Evolutionary conservation across 2,113 vertebrate species (phyloP).

Genomic region (Coreoperca whiteheadi): DNA sequence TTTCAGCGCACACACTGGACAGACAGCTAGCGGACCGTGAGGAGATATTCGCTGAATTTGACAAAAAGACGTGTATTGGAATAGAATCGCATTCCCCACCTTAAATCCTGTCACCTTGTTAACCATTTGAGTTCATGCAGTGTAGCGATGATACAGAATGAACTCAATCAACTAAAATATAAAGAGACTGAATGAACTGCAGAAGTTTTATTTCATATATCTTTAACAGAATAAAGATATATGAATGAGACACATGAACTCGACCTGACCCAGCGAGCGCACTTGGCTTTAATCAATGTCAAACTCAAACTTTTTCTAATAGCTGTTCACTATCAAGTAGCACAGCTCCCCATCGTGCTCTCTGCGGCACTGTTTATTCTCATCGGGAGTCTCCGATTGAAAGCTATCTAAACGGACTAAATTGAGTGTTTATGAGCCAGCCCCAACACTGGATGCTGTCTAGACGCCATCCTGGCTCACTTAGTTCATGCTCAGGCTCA

Average conservation of each 20-base stretch:
- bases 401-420: conserved; percentile 73
- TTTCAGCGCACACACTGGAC: too few relatives aligned
- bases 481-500: conserved; percentile 35
- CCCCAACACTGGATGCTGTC: conserved; percentile 15
- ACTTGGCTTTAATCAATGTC: conserved; percentile 47
- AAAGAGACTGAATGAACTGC: not conserved
- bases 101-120: not conserved
- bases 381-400: conserved; percentile 66
- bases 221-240: not conserved
- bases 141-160: not conserved
- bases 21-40: too few relatives aligned
- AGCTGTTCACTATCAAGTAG: conserved; percentile 10
- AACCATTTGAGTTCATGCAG: not conserved
- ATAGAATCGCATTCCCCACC: too few relatives aligned
- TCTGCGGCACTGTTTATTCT: conserved; percentile 15
- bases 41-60: too few relatives aligned
- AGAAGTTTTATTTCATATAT: not conserved
- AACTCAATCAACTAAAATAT: conserved; percentile 4
- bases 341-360: conserved; percentile 4
- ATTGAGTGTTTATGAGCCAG: conserved; percentile 65
- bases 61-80: too few relatives aligned
- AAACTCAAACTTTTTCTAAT: conserved; percentile 28
- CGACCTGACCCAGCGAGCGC: conserved; percentile 19
- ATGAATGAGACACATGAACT: conserved; percentile 14
- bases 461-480: conserved; percentile 53